phyloP scores from a whole-genome alignment of 2,797 vertebrate genomes.

The Chelidonichthys spinosus region DNA sequence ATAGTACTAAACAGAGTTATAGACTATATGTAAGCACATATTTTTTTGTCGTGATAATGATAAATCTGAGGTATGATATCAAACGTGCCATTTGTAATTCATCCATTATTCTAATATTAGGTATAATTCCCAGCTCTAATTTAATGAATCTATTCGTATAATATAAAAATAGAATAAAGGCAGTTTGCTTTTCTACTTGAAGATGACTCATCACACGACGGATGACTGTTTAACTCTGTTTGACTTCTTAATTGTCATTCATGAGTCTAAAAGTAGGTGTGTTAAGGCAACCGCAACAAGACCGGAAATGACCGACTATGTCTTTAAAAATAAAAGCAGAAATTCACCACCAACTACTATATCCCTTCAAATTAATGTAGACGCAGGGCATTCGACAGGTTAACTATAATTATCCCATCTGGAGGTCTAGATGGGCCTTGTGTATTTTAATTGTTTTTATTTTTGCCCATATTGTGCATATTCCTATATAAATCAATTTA shows the following conservation, averaged over 20 bases:
- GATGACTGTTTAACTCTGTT: constrained; percentile 45
- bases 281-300: neutral
- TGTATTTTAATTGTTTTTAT: neutral
- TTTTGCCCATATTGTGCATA: neutral
- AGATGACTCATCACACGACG: constrained; percentile 42
- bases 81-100: neutral
- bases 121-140: neutral
- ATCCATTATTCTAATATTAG: neutral
- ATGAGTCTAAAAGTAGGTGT: neutral
- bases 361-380: neutral
- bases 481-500: neutral
- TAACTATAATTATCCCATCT: neutral
- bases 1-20: neutral
- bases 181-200: constrained; percentile 28
- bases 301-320: neutral
- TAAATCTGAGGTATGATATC: neutral
- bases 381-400: neutral
- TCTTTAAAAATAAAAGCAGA: constrained; percentile 38
- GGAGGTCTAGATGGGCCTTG: neutral
- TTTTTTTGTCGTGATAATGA: neutral
- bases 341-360: neutral
- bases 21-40: neutral
- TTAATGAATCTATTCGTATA: no score
- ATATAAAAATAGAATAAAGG: no score
- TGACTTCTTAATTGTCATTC: constrained; percentile 45